Evolutionary conservation across 2,888 invertebrate genomes (phyloP).

Genomic region (Meiosimyza decipiens): DNA sequence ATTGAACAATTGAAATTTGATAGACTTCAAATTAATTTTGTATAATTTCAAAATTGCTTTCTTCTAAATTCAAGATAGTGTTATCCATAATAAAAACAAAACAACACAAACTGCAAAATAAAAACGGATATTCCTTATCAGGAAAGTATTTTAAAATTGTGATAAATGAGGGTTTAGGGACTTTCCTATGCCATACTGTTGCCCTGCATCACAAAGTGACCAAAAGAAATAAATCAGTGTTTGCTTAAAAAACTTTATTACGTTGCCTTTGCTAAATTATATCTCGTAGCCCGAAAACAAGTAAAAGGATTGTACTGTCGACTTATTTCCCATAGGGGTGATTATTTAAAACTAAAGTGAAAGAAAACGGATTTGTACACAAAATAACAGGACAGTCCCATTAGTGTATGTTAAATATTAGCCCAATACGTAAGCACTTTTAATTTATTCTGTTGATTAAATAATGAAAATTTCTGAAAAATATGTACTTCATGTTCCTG

Average conservation of each 20-base stretch:
- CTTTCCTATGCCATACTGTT: conserved; percentile 9
- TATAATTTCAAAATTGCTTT: no score
- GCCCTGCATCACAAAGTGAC: conserved; percentile 55
- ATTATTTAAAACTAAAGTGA: conserved; percentile 61
- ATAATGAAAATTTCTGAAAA: conserved; percentile 1
- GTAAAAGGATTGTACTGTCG: conserved; percentile 45
- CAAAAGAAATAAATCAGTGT: conserved; percentile 62
- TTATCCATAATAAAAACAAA: no score
- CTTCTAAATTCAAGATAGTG: no score
- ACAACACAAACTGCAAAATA: no score
- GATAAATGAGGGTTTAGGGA: conserved; percentile 59
- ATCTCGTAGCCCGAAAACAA: conserved; percentile 21
- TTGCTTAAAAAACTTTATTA: conserved; percentile 43
- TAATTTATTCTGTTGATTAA: conserved; percentile 30
- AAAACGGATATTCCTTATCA: no score
- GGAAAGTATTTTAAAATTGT: conserved; percentile 48
- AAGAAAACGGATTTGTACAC: conserved; percentile 42
- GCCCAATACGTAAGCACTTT: conserved; percentile 8
- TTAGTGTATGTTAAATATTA: conserved; percentile 44
- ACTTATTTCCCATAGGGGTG: conserved; percentile 62
- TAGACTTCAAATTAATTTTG: no score
- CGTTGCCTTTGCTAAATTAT: conserved; percentile 18
- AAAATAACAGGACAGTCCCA: conserved; percentile 41
- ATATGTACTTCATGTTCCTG: not conserved
- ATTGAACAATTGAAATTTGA: no score